Evolutionary conservation across 2,113 vertebrate species (phyloP).

Genomic region (Rhineura floridana): DNA sequence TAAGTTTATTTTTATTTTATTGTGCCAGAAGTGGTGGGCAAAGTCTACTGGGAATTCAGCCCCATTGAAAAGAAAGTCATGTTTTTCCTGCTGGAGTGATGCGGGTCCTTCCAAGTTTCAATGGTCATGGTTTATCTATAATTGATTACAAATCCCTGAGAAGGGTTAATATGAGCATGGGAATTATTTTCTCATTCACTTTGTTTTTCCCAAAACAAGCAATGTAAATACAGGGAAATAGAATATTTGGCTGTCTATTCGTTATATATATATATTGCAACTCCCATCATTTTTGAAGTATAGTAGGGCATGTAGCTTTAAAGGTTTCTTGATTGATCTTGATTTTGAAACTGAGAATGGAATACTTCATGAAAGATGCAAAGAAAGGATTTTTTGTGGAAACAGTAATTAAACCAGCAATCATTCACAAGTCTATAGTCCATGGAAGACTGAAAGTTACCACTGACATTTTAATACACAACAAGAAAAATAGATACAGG

Average conservation of each 20-base stretch:
- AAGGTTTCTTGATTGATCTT: too few relatives aligned
- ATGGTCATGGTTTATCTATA: background rate
- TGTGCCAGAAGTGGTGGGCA: background rate
- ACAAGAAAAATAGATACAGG: accelerated
- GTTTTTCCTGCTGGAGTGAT: background rate
- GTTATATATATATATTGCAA: background rate
- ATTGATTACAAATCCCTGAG: background rate
- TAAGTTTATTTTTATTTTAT: background rate
- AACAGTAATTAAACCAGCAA: background rate
- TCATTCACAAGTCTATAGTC: background rate
- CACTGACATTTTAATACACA: background rate
- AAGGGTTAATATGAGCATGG: background rate
- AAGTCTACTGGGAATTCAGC: background rate
- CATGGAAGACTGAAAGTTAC: background rate
- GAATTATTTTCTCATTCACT: background rate
- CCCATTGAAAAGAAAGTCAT: background rate
- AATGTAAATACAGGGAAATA: background rate
- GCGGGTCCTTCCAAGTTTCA: background rate
- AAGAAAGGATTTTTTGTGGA: background rate
- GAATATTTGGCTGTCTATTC: background rate
- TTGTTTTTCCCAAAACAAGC: background rate
- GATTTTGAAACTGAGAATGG: background rate
- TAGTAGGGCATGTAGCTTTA: background rate
- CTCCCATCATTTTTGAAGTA: background rate
- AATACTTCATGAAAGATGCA: background rate